Conservation (phyloP, 1,140 invertebrate genomes). For the Hestina assimilis region DNA sequence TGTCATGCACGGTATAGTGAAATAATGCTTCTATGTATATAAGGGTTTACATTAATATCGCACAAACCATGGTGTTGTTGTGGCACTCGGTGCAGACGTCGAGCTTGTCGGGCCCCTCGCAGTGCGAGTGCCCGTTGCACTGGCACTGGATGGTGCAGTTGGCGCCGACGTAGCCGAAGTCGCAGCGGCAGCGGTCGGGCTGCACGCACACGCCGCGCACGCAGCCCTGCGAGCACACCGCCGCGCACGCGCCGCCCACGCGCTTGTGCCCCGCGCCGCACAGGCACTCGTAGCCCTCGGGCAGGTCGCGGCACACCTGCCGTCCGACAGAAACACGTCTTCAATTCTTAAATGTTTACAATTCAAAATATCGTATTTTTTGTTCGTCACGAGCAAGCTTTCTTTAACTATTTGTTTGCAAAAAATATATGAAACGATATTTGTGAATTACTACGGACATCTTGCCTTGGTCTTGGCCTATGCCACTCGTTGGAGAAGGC, state of each 20-base stretch:
- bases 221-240: constrained; percentile 93
- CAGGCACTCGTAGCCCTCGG: constrained; percentile 88
- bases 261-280: constrained; percentile 87
- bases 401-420: too few species aligned
- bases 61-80: constrained; percentile 92
- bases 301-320: constrained; percentile 83
- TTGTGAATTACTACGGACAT: too few species aligned
- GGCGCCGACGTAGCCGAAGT: constrained; percentile 96
- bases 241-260: constrained; percentile 87
- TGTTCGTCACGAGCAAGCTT: too few species aligned
- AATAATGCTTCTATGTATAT: too few species aligned
- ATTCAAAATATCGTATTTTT: too few species aligned
- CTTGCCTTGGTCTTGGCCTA: too few species aligned
- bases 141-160: constrained; percentile 96
- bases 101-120: constrained; percentile 90
- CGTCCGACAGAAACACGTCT: not conserved
- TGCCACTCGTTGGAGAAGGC: too few species aligned
- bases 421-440: too few species aligned
- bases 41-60: too few species aligned
- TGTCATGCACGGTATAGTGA: too few species aligned
- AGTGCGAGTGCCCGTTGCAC: constrained; percentile 96
- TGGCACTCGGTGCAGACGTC: constrained; percentile 91
- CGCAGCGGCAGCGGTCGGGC: constrained; percentile 92
- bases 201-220: constrained; percentile 91
- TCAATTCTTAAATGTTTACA: not conserved